These are phyloP conservation scores for Calcarius ornatus DNA, from an alignment of 2,113 vertebrate genomes.

Conservation along the genomic window DNA sequence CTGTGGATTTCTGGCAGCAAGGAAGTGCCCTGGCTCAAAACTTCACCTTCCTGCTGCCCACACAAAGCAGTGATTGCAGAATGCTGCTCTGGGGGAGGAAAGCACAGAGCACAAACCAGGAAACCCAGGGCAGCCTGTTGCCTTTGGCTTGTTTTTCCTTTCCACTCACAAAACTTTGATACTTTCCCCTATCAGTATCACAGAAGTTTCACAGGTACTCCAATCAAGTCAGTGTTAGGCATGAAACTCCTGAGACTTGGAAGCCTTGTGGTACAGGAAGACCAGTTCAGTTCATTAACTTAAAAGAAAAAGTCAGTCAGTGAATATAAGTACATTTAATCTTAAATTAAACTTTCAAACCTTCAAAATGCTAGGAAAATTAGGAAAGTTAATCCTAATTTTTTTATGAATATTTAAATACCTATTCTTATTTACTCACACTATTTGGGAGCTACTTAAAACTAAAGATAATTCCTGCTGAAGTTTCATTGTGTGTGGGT, in stretches of 20 bases:
- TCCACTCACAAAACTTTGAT: neutral
- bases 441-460: neutral
- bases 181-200: neutral
- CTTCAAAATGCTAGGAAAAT: neutral
- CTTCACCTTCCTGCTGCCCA: neutral
- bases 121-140: neutral
- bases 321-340: neutral
- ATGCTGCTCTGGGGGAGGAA: neutral
- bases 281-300: neutral
- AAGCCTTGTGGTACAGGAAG: neutral
- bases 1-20: neutral
- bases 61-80: accelerated
- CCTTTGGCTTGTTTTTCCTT: neutral
- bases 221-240: neutral
- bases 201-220: neutral
- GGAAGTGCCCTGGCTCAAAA: neutral
- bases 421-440: neutral
- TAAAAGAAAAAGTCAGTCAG: neutral
- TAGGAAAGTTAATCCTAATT: neutral
- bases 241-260: neutral
- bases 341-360: neutral
- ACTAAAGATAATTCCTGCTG: neutral
- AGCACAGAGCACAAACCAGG: neutral
- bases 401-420: neutral
- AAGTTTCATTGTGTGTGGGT: neutral